These are phyloP conservation scores for Sparidentex hasta DNA, from an alignment of 2,797 vertebrate genomes.

Conservation along the genomic window DNA sequence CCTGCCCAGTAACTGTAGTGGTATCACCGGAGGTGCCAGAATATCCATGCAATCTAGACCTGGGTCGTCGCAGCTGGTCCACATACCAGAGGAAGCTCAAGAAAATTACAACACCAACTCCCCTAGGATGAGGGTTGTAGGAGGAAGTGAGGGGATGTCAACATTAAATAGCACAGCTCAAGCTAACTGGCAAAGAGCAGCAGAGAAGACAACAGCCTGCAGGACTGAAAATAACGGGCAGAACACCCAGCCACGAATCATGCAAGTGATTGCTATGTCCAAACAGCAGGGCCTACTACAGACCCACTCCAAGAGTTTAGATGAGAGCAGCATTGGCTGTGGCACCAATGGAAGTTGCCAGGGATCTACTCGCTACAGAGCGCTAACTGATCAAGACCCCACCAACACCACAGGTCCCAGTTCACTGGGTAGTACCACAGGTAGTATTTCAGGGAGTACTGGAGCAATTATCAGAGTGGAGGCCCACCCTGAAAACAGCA, in stretches of 20 bases:
- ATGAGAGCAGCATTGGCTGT: slow-evolving; percentile 91
- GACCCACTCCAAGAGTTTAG: slow-evolving; percentile 91
- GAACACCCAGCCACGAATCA: slow-evolving; percentile 90
- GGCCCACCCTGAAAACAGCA: slow-evolving; percentile 94
- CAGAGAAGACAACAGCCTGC: slow-evolving; percentile 91
- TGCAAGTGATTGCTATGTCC: slow-evolving; percentile 98
- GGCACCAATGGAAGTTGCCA: slow-evolving; percentile 83
- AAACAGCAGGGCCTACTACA: slow-evolving; percentile 98
- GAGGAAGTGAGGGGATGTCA: slow-evolving; percentile 37
- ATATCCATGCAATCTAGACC: slow-evolving; percentile 95
- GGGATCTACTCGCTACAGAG: slow-evolving; percentile 90
- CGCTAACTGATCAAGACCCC: slow-evolving; percentile 90
- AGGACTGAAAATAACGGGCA: slow-evolving; percentile 84
- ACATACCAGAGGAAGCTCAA: slow-evolving; percentile 97
- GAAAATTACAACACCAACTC: slow-evolving; percentile 87
- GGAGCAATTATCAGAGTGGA: slow-evolving; percentile 93
- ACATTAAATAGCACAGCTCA: slow-evolving; percentile 79
- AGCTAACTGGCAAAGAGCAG: slow-evolving; percentile 94
- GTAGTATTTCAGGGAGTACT: slow-evolving; percentile 78
- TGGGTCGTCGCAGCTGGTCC: slow-evolving; percentile 96
- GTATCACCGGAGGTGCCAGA: slow-evolving; percentile 91
- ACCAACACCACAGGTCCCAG: slow-evolving; percentile 59
- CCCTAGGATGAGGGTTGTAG: slow-evolving; percentile 83
- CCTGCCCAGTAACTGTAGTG: slow-evolving; percentile 90
- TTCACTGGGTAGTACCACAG: slow-evolving; percentile 68